Conservation (phyloP, 2,113 vertebrate species). For the Porphyrio hochstetteri region DNA sequence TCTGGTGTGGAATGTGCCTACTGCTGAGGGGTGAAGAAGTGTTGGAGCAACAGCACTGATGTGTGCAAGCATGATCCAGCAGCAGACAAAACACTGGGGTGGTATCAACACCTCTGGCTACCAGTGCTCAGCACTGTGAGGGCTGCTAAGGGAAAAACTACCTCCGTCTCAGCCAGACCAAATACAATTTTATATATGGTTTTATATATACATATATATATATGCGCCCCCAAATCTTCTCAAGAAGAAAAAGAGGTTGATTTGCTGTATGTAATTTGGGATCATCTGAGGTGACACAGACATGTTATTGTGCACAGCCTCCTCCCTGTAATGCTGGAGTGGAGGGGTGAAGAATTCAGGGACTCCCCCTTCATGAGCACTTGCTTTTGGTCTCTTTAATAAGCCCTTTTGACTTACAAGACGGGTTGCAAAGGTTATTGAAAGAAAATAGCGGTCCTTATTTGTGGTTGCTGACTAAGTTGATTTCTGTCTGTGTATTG, state of each 20-base stretch:
- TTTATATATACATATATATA: background rate
- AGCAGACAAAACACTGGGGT: too few relatives aligned
- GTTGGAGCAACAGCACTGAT: too few relatives aligned
- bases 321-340: background rate
- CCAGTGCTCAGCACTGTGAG: too few relatives aligned
- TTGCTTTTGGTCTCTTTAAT: background rate
- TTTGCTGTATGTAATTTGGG: background rate
- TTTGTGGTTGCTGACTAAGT: conserved; percentile 38
- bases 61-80: too few relatives aligned
- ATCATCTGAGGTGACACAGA: background rate
- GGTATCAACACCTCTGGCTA: too few relatives aligned
- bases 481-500: background rate
- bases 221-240: background rate
- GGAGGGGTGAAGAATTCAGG: background rate
- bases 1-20: too few relatives aligned
- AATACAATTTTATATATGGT: too few relatives aligned
- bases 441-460: background rate
- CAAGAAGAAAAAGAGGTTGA: background rate
- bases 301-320: fast-evolving
- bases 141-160: too few relatives aligned
- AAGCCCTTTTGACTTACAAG: background rate
- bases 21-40: too few relatives aligned
- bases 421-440: background rate
- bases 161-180: too few relatives aligned
- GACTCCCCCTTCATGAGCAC: background rate